These are phyloP conservation scores for Zootoca vivipara DNA, from an alignment of 2,113 vertebrate genomes.

Conservation along the genomic window DNA sequence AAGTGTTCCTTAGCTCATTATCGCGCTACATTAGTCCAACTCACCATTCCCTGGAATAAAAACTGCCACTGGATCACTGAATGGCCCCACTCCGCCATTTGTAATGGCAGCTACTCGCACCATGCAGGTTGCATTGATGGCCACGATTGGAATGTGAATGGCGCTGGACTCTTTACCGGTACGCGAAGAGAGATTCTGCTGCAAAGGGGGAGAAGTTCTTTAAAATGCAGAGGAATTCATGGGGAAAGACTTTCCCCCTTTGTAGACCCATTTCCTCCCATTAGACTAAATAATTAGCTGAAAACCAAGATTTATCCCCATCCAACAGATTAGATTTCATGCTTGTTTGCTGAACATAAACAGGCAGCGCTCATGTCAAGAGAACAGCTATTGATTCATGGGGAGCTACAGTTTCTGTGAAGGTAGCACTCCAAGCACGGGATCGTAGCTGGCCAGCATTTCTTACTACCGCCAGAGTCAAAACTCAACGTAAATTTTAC, in stretches of 20 bases:
- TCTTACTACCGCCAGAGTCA: background rate
- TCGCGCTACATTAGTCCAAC: background rate
- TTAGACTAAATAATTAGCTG: background rate
- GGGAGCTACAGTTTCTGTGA: constrained; percentile 5
- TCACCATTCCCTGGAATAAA: constrained; percentile 83
- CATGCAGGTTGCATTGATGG: constrained; percentile 84
- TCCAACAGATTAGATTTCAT: background rate
- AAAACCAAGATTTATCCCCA: background rate
- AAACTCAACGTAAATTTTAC: background rate
- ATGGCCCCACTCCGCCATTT: constrained; percentile 84
- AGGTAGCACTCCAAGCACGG: constrained; percentile 35
- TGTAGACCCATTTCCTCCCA: background rate
- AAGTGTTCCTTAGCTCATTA: background rate
- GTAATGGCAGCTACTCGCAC: constrained; percentile 87
- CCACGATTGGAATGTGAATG: constrained; percentile 61
- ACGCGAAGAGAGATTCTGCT: constrained; percentile 56
- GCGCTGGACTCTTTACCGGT: constrained; percentile 1
- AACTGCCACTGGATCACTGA: constrained; percentile 78
- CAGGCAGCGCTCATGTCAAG: constrained; percentile 10
- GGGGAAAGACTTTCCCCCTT: fast-evolving
- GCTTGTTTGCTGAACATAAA: background rate
- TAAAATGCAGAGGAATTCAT: background rate
- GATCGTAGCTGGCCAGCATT: background rate
- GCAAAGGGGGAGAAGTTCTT: constrained; percentile 26
- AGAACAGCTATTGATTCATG: constrained; percentile 1